Evolutionary conservation across 1,140 invertebrate species (phyloP), one percentile per base, ranked within the genome.

Genomic region (Idris sp.): DNA sequence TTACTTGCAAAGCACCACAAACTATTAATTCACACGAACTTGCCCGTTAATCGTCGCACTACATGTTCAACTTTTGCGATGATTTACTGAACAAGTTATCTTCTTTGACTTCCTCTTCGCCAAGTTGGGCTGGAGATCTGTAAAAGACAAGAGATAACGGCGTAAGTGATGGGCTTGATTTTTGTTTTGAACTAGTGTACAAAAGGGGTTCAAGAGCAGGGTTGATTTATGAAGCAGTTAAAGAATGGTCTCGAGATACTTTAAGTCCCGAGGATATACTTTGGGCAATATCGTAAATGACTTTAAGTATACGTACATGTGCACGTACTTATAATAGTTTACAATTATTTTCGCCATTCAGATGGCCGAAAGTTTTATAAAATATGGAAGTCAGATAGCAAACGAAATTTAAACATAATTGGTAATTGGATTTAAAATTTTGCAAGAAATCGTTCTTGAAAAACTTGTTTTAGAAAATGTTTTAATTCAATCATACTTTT

Each of bases 201-300:
- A 1, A 4, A 25, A 3, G 8, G 2, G 36, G 19, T 41, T 44
- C 35, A 51, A 19, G 19, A 22, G 4, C 10, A 7, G 6, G 13
- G 2, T 5, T 40, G 16, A 61, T 61, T 49, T 61, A 61, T 40
- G 22, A 9, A 5, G 30, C 4, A 30, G 28, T 38, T 48, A 38
- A 1, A 48, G 15, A 38, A 28, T 25, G 3, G n/a, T 6, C 10
- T 9, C 0, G 8, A 28, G 11, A 46, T 31, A 28, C 30, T 59
- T 46, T 10, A 28, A 16, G 22, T 11, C 19, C 16, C 22, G 44
- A 16, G 46, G 49, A 38, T 19, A 61, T 31, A n/a, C n/a, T n/a
- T 61, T 61, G 19, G 41, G 46, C 25, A 41, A 41, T 51, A 51
- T 41, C 16, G 36, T 41, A 51, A 62, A 51, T 51, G 30, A 30